These are phyloP conservation scores for Lateolabrax maculatus DNA, from an alignment of 2,797 vertebrate species.

Conservation along the genomic window DNA sequence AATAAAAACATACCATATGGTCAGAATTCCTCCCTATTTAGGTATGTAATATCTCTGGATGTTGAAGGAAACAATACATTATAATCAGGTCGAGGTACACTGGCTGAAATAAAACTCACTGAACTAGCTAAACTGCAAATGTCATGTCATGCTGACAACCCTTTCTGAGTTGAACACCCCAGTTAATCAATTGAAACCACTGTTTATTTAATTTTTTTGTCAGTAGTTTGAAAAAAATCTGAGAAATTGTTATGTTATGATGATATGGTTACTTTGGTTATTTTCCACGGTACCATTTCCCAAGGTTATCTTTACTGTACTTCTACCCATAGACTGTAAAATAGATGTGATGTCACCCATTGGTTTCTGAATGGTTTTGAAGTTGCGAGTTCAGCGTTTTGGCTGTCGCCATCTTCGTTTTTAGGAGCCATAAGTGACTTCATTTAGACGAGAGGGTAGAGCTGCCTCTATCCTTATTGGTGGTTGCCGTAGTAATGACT, in stretches of 20 bases:
- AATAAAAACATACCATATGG: neutral
- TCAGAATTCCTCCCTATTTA: neutral
- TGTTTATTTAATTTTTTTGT: neutral
- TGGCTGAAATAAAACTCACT: neutral
- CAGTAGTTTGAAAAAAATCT: neutral
- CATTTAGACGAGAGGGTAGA: too few relatives aligned
- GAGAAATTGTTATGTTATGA: too few relatives aligned
- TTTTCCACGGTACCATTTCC: neutral
- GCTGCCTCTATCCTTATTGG: too few relatives aligned
- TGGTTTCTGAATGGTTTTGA: too few relatives aligned
- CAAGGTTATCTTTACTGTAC: too few relatives aligned
- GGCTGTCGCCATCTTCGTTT: too few relatives aligned
- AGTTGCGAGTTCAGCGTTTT: too few relatives aligned
- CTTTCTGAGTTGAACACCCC: neutral
- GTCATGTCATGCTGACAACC: neutral
- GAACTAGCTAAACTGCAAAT: neutral
- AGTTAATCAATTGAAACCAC: neutral
- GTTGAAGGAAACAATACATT: neutral
- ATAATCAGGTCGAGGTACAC: conserved; percentile 11
- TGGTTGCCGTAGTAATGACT: too few relatives aligned
- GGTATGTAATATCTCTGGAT: neutral
- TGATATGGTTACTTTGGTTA: neutral
- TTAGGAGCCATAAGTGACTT: too few relatives aligned
- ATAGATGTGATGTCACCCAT: too few relatives aligned
- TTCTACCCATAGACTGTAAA: too few relatives aligned